Conservation (phyloP, 2,888 invertebrate species). For the Heteromurus nitidus region DNA sequence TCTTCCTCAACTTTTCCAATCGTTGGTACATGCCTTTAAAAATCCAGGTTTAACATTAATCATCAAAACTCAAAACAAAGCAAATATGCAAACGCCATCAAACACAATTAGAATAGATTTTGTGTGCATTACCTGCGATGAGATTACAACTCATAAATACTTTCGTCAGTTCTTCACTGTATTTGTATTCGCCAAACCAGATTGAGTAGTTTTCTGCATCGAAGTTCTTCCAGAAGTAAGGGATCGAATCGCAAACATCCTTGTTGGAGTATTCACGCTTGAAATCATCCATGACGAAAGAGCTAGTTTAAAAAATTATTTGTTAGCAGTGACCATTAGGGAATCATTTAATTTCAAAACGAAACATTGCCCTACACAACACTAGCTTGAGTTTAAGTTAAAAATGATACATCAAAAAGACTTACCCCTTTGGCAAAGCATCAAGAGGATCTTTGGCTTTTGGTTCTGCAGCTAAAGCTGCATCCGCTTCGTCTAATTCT, state of each 20-base stretch:
- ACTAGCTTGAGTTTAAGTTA: not conserved
- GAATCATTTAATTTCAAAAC: conserved; percentile 1
- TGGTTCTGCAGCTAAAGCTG: conserved; percentile 84
- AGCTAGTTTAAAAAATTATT: conserved; percentile 78
- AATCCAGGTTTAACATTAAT: too few relatives aligned
- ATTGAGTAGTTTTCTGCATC: conserved; percentile 97
- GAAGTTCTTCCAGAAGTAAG: conserved; percentile 99
- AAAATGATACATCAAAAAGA: not conserved
- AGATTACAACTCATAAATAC: conserved; percentile 99
- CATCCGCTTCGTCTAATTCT: conserved; percentile 83
- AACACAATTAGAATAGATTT: too few relatives aligned
- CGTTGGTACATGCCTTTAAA: conserved; percentile 95
- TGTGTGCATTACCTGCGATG: conserved; percentile 90
- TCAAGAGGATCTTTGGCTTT: conserved; percentile 95
- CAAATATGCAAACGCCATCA: too few relatives aligned
- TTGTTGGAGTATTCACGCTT: conserved; percentile 98
- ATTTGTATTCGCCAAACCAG: conserved; percentile 98
- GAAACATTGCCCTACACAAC: not conserved
- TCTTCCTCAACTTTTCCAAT: conserved; percentile 97
- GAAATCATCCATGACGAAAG: conserved; percentile 97
- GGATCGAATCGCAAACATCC: conserved; percentile 92
- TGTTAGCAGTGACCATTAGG: not conserved
- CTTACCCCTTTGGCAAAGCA: conserved; percentile 88
- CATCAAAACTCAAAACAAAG: conserved; percentile 4
- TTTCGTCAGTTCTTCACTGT: conserved; percentile 91